A percentile compares a stretch with the other conserved stretches of the same genome.
These are phyloP conservation scores for Peromyscus aztecus DNA, from an alignment of 2,797 vertebrate genomes.

Conservation along the genomic window DNA sequence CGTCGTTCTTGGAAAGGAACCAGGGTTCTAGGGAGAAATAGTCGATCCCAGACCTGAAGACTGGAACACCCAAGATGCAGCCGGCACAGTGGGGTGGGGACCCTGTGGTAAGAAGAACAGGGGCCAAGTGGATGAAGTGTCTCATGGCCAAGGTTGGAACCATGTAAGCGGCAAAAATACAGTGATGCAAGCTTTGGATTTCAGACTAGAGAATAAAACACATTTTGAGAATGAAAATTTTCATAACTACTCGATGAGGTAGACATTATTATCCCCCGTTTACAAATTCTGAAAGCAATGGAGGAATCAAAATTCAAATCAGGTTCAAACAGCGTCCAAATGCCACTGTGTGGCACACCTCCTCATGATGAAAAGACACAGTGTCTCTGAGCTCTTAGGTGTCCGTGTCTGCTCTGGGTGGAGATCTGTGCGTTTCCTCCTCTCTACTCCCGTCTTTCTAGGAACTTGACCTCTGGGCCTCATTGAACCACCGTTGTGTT, in stretches of 20 bases:
- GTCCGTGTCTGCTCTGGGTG: not conserved
- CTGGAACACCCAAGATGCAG: not conserved
- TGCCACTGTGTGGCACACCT: not conserved
- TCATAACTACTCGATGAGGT: not conserved
- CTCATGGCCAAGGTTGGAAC: not conserved
- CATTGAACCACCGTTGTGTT: not conserved
- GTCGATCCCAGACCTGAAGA: not conserved
- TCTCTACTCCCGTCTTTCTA: not conserved
- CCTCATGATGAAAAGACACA: not conserved
- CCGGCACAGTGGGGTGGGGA: not conserved
- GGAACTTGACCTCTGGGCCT: not conserved
- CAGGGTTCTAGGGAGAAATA: not conserved
- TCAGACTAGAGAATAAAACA: slow-evolving; percentile 32
- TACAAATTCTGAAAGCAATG: not conserved
- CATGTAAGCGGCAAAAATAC: not conserved
- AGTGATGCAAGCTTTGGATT: not conserved
- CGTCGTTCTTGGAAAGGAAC: not conserved
- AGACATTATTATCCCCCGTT: not conserved
- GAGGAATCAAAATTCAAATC: not conserved
- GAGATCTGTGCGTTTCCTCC: not conserved
- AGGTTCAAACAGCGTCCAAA: not conserved
- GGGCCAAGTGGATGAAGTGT: not conserved
- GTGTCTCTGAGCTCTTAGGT: not conserved
- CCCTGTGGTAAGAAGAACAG: not conserved
- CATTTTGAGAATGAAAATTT: not conserved